Evolutionary conservation across 2,888 invertebrate species (phyloP).

Genomic region (Miltochrista miniata): DNA sequence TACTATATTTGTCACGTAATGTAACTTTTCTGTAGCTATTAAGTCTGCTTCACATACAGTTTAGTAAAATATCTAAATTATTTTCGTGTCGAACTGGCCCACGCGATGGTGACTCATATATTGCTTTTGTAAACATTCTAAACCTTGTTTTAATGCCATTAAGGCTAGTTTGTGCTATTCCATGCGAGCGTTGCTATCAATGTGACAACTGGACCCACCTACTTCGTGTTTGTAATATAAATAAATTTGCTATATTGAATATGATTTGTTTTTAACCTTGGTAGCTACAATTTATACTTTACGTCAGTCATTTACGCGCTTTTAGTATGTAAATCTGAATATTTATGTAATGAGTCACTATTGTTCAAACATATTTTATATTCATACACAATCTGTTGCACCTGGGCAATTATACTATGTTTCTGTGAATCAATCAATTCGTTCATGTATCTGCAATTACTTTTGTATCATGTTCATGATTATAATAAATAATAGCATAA

Average conservation of each 20-base stretch:
- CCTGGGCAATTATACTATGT: conserved; percentile 29
- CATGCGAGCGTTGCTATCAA: conserved; percentile 24
- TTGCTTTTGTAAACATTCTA: conserved; percentile 40
- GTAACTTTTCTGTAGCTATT: conserved; percentile 32
- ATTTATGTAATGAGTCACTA: conserved; percentile 40
- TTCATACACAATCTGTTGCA: conserved; percentile 30
- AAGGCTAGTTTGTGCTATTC: conserved; percentile 34
- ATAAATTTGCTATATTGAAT: conserved; percentile 51
- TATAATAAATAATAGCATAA: too few relatives aligned
- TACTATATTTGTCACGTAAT: conserved; percentile 33
- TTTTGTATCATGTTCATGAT: too few relatives aligned
- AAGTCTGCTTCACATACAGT: conserved; percentile 44
- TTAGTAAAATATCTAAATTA: conserved; percentile 62
- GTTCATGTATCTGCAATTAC: conserved; percentile 16
- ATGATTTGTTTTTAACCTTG: conserved; percentile 57
- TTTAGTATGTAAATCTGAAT: conserved; percentile 44
- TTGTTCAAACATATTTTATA: conserved; percentile 30
- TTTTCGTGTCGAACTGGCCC: conserved; percentile 60
- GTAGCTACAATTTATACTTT: conserved; percentile 47
- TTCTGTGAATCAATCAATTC: conserved; percentile 30
- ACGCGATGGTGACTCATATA: conserved; percentile 57
- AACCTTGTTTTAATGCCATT: conserved; percentile 46
- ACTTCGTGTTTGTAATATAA: conserved; percentile 52
- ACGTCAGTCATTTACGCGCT: conserved; percentile 44
- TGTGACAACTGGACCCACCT: conserved; percentile 47